Evolutionary conservation across 2,113 vertebrate species (phyloP).

Genomic region (Rhinoptilus africanus): DNA sequence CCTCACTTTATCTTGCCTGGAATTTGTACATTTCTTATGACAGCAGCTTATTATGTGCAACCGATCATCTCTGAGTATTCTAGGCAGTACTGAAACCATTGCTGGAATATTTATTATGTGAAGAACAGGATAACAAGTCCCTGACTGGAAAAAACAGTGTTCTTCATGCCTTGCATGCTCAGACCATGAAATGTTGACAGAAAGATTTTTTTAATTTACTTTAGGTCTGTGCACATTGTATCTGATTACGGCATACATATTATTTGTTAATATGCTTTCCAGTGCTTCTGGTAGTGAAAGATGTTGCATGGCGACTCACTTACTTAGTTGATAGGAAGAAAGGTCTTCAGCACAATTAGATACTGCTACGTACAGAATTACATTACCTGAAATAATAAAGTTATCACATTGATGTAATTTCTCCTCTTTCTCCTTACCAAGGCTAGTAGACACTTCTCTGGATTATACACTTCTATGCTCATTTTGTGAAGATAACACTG

Average conservation of each 20-base stretch:
- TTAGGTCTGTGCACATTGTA: not conserved
- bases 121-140: not conserved
- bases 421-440: not conserved
- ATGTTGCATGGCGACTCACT: not conserved
- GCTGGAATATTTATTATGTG: not conserved
- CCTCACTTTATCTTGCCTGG: not conserved
- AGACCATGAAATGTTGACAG: not conserved
- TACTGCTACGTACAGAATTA: not conserved
- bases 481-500: not conserved
- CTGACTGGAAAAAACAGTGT: not conserved
- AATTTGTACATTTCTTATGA: accelerated
- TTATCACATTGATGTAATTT: not conserved
- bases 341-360: not conserved
- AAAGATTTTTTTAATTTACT: not conserved
- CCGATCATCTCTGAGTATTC: not conserved
- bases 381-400: not conserved
- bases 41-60: not conserved
- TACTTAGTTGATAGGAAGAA: not conserved
- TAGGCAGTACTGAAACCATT: not conserved
- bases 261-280: not conserved
- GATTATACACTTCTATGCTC: not conserved
- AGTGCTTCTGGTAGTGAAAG: not conserved
- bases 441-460: not conserved
- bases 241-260: accelerated
- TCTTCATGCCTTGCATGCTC: not conserved